Evolutionary conservation across 1,140 invertebrate species (phyloP), one percentile per base, ranked within the genome.

Genomic region (Hesperophylax magnus): DNA sequence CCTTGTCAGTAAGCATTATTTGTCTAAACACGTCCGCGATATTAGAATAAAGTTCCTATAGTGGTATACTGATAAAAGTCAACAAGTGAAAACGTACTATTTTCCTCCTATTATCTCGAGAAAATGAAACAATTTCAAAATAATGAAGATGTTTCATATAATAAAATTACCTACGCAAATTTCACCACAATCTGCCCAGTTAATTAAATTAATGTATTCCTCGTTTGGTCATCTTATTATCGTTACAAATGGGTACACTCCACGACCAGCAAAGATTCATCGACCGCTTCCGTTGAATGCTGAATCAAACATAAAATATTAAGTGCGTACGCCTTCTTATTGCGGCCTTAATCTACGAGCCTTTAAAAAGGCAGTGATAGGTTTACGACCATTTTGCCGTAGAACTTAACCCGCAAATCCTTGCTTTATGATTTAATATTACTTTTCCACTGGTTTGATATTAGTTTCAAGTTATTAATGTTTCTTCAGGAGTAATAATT

Each of bases 371-470:
- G 61, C 61, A 5, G 61, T 17, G 24, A n/a, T 24, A 11, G 39
- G 6, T 47, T 47, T 47, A 47, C 39, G 39, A 47, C 11, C 7
- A 31, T 65, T 31, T 65, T 31, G 6, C 15, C 15, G 24, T 65
- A 24, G 20, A 65, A 65, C 61, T 24, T 17, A 11, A 65, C 61
- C 24, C 27, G 27, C 22, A 67, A 67, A 67, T n/a, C 24, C 22
- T 31, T 67, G 14, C 17, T 67, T 67, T 67, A 67, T 31, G 27
- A 31, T 27, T 34, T 31, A 67, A 67, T 67, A 67, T 67, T 67
- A 27, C 39, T 14, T 47, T 9, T 47, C 39, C 11, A 27, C 31
- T 24, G 58, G 58, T 24, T 22, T 1, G n/a, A 20, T 24, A 20
- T 18, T 61, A 18, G 20, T 20, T 61, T 61, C 58, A 20, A 61